Conservation (phyloP, 2,113 vertebrate genomes). For the Archilochus colubris region DNA sequence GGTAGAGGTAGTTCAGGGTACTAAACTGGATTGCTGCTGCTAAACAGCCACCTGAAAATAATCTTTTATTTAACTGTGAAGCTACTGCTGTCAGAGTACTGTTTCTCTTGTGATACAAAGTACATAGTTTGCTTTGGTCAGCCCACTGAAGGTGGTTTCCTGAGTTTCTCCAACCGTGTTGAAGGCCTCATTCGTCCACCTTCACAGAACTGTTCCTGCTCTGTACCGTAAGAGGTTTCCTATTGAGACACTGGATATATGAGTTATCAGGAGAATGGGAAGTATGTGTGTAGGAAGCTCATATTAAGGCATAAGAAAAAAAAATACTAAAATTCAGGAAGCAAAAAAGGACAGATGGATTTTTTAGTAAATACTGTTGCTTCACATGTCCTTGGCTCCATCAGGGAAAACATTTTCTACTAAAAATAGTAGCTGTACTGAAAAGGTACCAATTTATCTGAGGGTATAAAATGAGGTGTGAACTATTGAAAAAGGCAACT, state of each 20-base stretch:
- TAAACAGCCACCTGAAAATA: neutral
- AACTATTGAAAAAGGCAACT: conserved; percentile 69
- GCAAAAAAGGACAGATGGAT: conserved; percentile 73
- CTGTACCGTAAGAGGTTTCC: conserved; percentile 19
- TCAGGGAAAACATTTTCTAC: conserved; percentile 66
- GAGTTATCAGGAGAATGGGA: conserved; percentile 20
- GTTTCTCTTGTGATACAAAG: neutral
- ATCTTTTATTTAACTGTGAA: neutral
- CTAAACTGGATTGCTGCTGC: neutral
- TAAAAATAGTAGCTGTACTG: conserved; percentile 65
- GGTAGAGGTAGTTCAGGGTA: neutral
- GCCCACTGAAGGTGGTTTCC: neutral
- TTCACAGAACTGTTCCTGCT: neutral
- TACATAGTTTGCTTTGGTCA: conserved; percentile 1
- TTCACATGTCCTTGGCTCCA: conserved; percentile 72
- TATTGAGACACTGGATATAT: conserved; percentile 10
- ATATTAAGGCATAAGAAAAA: conserved; percentile 53
- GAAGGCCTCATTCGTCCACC: neutral
- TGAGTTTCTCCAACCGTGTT: neutral
- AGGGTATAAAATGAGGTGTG: conserved; percentile 69
- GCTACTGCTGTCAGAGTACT: neutral
- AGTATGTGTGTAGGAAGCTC: conserved; percentile 29
- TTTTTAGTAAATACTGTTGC: conserved; percentile 68
- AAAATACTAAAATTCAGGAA: conserved; percentile 64
- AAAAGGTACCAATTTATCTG: conserved; percentile 69